Evolutionary conservation across 2,797 vertebrate genomes (phyloP).

Genomic region (Nasua narica): DNA sequence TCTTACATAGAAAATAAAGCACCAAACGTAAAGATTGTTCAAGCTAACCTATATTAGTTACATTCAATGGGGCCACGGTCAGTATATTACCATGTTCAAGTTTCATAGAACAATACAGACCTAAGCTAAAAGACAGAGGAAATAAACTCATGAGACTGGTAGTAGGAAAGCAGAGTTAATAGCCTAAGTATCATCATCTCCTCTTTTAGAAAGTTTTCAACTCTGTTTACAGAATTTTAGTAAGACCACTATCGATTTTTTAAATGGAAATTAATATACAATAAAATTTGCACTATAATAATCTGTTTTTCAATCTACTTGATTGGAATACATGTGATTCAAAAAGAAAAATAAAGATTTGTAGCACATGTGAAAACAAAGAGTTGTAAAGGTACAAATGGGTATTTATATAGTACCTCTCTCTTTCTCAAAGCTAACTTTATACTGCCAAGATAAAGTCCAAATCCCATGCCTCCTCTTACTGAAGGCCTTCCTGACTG

Average conservation of each 20-base stretch:
- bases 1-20: not conserved
- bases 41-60: not conserved
- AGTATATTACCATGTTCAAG: not conserved
- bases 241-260: not conserved
- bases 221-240: not conserved
- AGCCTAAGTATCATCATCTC: not conserved
- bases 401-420: not conserved
- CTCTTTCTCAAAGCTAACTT: not conserved
- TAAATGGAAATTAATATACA: not conserved
- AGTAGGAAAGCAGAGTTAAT: not conserved
- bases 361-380: not conserved
- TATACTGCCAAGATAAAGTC: not conserved
- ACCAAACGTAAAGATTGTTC: not conserved
- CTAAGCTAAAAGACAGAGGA: not conserved
- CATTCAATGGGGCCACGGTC: not conserved
- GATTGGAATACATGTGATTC: not conserved
- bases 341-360: not conserved
- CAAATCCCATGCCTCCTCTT: not conserved
- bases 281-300: not conserved
- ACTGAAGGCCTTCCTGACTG: not conserved
- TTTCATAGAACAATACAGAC: not conserved
- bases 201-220: constrained; percentile 14
- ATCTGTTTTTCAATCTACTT: constrained; percentile 19
- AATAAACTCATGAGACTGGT: not conserved
- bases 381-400: not conserved